phyloP scores from a whole-genome alignment of 2,797 vertebrate species.

The Cacajao melanocephalus region DNA sequence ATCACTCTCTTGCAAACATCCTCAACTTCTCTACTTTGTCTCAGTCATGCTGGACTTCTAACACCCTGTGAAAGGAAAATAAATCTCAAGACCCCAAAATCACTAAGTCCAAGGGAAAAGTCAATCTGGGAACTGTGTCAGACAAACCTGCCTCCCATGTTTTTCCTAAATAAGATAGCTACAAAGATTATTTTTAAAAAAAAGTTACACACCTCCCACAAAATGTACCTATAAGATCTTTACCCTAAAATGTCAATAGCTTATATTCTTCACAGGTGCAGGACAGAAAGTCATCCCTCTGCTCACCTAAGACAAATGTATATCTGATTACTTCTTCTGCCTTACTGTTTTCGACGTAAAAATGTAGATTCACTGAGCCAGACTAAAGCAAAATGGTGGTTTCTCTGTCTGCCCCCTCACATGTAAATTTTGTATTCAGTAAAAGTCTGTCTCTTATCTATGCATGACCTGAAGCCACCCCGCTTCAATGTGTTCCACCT shows the following conservation, averaged over 20 bases:
- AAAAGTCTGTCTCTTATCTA: not conserved
- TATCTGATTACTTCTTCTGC: not conserved
- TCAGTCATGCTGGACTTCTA: not conserved
- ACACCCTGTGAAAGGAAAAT: not conserved
- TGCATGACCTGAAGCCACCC: not conserved
- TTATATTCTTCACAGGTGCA: not conserved
- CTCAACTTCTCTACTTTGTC: not conserved
- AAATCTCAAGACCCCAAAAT: not conserved
- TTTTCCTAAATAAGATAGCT: not conserved
- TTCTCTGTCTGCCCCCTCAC: not conserved
- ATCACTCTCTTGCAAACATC: not conserved
- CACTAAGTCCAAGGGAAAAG: not conserved
- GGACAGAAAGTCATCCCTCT: not conserved
- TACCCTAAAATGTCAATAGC: not conserved
- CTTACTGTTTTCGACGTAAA: not conserved
- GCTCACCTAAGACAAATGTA: not conserved
- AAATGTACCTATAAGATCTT: not conserved
- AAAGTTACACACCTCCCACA: not conserved
- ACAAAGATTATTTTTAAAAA: not conserved
- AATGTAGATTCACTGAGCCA: not conserved
- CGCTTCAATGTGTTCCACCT: not conserved
- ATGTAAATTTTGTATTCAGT: not conserved
- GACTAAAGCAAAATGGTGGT: not conserved
- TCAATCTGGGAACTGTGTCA: not conserved
- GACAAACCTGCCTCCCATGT: not conserved